Base-by-base conservation (phyloP, 2,113 vertebrate species). In the Hemiscyllium ocellatum region DNA sequence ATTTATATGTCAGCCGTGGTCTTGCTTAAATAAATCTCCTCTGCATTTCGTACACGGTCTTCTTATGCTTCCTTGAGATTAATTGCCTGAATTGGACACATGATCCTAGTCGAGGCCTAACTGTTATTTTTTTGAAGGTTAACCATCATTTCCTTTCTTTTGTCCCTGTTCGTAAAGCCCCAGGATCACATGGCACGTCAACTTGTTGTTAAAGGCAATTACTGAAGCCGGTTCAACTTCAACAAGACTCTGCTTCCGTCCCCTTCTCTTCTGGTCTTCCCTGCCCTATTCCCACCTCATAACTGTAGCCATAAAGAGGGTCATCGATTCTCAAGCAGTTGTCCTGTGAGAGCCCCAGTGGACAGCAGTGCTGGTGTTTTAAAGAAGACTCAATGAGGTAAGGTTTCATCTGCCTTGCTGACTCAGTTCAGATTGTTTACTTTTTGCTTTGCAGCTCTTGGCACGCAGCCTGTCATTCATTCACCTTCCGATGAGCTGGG, bases 401-500 rank as follows among this genome's bases (percentile, higher is more conserved):
- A 91, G 87, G n/a, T 91, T 65, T n/a, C 87, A 65, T 65, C 52
- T 65, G 87, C 17, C 29, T 61, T 91, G 26, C 29, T 65, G 29
- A 56, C 87, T 65, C 56, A 33, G 87, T 91, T 91, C 52, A 91
- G 5, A 91, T 61, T 91, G 52, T 91, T 91, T 91, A 15, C 87
- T 91, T 91, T 80, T 91, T 91, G 56, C 87, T 61, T 91, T 91
- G 56, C 87, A 91, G 87, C 87, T 91, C 29, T 91, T 33, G 87
- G 87, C 87, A 91, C 87, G 4, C 87, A 65, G 52, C 87, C 87
- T 17, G 56, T 91, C 87, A 91, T 91, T 91, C 56, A 91, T 91
- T 91, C 87, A 17, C 33, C 87, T 91, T 61, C 52, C 56, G 56
- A 91, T n/a, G 87, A 65, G 15, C 87, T 91, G 87, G 87, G 87